Conservation (phyloP, 2,888 invertebrate genomes). For the Drosophila seclusa region DNA sequence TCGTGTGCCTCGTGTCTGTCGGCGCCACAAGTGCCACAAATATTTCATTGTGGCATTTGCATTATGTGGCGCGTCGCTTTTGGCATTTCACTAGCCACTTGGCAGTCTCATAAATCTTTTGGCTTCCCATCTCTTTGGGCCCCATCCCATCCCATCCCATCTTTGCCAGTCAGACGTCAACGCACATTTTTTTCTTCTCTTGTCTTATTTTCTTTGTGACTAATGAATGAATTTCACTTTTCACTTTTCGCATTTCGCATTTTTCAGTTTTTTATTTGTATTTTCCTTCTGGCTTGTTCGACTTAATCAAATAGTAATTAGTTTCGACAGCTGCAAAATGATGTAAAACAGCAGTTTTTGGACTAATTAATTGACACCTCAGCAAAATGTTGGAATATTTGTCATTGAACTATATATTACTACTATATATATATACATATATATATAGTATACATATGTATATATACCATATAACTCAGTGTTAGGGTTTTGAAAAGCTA, state of each 20-base stretch:
- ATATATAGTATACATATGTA: background rate
- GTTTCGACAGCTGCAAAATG: conserved; percentile 33
- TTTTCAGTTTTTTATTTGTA: conserved; percentile 1
- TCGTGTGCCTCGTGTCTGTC: conserved; percentile 16
- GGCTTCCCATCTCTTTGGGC: background rate
- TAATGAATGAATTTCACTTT: conserved; percentile 45
- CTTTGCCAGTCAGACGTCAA: conserved; percentile 35
- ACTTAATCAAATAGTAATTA: conserved; percentile 45
- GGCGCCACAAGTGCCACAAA: conserved; percentile 72
- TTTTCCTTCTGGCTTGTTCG: background rate
- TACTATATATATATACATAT: background rate
- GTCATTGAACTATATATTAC: background rate
- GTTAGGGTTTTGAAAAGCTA: background rate
- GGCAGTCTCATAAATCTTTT: conserved; percentile 54
- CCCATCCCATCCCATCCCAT: background rate
- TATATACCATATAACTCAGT: background rate
- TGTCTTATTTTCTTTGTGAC: conserved; percentile 8
- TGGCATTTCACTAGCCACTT: conserved; percentile 36
- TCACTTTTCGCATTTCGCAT: conserved; percentile 21
- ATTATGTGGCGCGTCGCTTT: conserved; percentile 52
- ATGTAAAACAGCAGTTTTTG: background rate
- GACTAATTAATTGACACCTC: conserved; percentile 23
- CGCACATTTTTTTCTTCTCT: conserved; percentile 12
- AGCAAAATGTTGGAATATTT: conserved; percentile 4
- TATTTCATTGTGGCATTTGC: conserved; percentile 76